These are phyloP conservation scores for Cricetomys ansorgei DNA, from an alignment of 2,113 vertebrate species.

Conservation along the genomic window DNA sequence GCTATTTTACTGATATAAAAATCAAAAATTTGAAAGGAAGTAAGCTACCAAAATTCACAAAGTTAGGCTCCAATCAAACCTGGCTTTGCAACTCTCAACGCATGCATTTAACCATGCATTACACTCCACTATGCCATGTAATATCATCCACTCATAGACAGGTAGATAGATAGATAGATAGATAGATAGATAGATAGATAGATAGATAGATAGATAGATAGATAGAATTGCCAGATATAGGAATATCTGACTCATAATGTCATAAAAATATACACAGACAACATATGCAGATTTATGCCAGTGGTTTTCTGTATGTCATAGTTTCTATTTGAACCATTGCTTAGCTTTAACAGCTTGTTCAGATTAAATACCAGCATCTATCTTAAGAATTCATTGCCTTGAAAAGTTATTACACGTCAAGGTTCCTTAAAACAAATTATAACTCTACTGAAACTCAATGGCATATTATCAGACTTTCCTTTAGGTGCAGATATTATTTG, in stretches of 20 bases:
- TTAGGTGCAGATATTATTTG: not conserved
- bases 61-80: not conserved
- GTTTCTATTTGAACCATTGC: not conserved
- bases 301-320: not conserved
- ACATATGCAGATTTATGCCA: not conserved
- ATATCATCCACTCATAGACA: not conserved
- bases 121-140: not conserved
- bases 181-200: not conserved
- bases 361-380: constrained; percentile 1
- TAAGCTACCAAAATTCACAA: constrained; percentile 24
- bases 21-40: not conserved
- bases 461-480: not conserved
- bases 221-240: not conserved
- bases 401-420: not conserved
- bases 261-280: not conserved
- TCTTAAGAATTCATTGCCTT: constrained; percentile 25
- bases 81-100: not conserved
- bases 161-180: not conserved
- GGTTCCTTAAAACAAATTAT: constrained; percentile 17
- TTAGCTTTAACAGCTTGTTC: constrained; percentile 32
- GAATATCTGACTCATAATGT: not conserved
- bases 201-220: no score
- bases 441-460: not conserved
- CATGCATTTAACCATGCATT: not conserved
- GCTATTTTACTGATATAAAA: not conserved